These are phyloP conservation scores for Epizoanthus rinbou DNA, from an alignment of 92 coral and sea anemone genomes.

Conservation along the genomic window DNA sequence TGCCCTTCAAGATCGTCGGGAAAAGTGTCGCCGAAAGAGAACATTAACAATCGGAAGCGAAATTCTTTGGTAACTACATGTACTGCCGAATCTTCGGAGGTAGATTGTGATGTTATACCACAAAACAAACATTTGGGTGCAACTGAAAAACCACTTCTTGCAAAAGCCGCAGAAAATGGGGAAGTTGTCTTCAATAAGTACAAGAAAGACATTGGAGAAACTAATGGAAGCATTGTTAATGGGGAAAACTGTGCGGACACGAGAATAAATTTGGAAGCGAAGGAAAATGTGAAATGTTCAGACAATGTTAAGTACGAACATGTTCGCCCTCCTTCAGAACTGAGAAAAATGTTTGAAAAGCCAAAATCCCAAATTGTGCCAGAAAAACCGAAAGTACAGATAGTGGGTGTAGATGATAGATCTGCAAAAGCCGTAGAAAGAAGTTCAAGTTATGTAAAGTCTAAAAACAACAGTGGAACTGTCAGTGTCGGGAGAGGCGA, in stretches of 20 bases:
- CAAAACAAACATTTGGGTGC: neutral
- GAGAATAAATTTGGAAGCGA: slow-evolving; percentile 12
- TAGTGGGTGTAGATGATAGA: slow-evolving; percentile 24
- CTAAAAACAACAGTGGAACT: slow-evolving; percentile 9
- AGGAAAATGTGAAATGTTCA: neutral
- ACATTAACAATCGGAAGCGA: slow-evolving; percentile 21
- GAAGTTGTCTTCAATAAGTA: neutral
- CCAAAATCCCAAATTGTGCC: slow-evolving; percentile 36
- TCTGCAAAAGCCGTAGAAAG: slow-evolving; percentile 9
- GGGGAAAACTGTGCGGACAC: slow-evolving; percentile 26
- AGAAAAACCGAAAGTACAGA: slow-evolving; percentile 24
- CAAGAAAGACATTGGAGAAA: neutral
- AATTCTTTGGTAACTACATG: slow-evolving; percentile 46
- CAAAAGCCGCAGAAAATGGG: neutral
- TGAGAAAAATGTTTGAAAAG: slow-evolving; percentile 64
- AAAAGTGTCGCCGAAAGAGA: slow-evolving; percentile 13
- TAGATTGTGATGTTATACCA: neutral
- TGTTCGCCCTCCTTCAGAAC: slow-evolving; percentile 69
- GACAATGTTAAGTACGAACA: slow-evolving; percentile 64
- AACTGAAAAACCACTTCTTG: slow-evolving; percentile 10
- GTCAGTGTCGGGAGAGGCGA: slow-evolving; percentile 14
- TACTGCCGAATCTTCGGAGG: neutral
- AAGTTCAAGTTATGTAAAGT: slow-evolving; percentile 11
- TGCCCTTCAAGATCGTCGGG: slow-evolving; percentile 1
- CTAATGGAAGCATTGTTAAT: slow-evolving; percentile 21